A percentile compares a stretch with the other conserved stretches of the same genome.
Conservation (phyloP, 2,888 invertebrate species). For the Morinoia aosen region DNA sequence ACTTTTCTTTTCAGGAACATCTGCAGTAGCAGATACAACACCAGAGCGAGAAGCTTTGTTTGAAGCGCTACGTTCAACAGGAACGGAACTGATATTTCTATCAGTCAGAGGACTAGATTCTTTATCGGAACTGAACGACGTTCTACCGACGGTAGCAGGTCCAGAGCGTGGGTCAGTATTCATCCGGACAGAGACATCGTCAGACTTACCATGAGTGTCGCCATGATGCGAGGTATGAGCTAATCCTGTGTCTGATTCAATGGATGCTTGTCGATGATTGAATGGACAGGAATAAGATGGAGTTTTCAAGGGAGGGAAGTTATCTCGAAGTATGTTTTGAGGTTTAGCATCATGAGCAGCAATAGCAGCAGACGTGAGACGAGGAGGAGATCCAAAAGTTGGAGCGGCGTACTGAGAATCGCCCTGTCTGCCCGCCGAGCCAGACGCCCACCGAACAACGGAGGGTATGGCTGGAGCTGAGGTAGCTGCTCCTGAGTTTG, state of each 20-base stretch:
- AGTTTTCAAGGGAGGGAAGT: constrained; percentile 50
- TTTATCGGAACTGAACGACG: constrained; percentile 19
- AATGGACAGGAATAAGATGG: neutral
- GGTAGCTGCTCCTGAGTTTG: constrained; percentile 37
- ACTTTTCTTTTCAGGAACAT: neutral
- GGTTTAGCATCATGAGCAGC: constrained; percentile 42
- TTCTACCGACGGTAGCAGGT: neutral
- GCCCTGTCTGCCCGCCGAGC: neutral
- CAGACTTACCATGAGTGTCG: neutral
- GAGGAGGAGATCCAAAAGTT: constrained; percentile 13
- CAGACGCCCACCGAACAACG: neutral
- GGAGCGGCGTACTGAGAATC: neutral
- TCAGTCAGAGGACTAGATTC: constrained; percentile 22
- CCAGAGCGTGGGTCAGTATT: neutral
- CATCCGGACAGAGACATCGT: neutral
- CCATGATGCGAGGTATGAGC: neutral
- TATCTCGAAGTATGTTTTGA: constrained; percentile 9
- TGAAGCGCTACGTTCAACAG: neutral
- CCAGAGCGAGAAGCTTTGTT: neutral
- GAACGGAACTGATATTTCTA: neutral
- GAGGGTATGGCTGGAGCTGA: constrained; percentile 40
- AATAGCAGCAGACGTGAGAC: constrained; percentile 42
- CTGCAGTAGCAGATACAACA: neutral
- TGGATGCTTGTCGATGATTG: constrained; percentile 36
- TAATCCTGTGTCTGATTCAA: neutral